Evolutionary conservation across 2,797 vertebrate genomes (phyloP).

Genomic region (Bucorvus abyssinicus): DNA sequence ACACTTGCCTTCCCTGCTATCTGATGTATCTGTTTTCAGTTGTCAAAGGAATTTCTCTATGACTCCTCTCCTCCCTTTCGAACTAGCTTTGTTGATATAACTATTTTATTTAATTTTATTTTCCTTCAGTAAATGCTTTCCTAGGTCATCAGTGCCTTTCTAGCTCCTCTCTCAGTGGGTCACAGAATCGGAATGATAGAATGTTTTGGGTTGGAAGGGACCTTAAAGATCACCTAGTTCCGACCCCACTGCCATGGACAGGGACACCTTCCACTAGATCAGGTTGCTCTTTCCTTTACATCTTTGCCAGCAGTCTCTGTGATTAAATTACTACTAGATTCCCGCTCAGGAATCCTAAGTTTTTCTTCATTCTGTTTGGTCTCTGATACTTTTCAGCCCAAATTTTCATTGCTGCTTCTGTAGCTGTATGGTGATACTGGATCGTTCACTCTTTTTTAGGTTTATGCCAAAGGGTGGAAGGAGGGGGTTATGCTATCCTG

Average conservation of each 20-base stretch:
- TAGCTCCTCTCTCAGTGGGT: neutral
- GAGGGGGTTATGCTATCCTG: neutral
- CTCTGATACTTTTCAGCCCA: neutral
- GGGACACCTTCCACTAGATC: neutral
- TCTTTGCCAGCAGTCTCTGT: neutral
- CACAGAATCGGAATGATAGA: neutral
- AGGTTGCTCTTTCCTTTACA: neutral
- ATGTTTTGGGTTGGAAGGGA: neutral
- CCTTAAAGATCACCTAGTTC: neutral
- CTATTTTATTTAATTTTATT: neutral
- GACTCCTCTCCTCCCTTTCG: neutral
- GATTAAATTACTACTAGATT: neutral
- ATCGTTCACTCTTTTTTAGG: neutral
- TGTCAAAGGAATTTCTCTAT: neutral
- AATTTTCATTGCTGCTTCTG: neutral
- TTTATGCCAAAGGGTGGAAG: neutral
- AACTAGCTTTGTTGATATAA: neutral
- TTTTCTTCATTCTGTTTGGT: neutral
- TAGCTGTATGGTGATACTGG: neutral
- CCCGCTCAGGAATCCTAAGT: neutral
- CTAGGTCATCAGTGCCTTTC: neutral
- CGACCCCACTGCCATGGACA: neutral
- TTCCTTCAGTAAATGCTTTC: neutral
- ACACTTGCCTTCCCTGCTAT: neutral
- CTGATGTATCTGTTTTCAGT: neutral